Evolutionary conservation across 2,888 invertebrate genomes (phyloP), one percentile per base, ranked within the genome.

Genomic region (Caprella mutica): DNA sequence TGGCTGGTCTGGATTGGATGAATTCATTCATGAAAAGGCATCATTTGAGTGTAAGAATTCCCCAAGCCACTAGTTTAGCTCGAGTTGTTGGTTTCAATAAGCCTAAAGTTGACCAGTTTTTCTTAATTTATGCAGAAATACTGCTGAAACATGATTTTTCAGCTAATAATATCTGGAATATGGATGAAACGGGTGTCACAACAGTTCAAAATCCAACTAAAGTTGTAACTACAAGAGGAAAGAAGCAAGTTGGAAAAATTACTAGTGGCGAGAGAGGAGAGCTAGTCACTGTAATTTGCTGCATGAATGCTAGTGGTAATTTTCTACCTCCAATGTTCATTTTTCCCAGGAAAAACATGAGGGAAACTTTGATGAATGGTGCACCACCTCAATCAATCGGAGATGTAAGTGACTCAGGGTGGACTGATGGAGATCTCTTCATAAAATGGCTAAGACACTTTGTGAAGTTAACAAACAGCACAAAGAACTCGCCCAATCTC

Each of bases 261-360:
- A 73, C 73, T 29, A 72, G 71, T 61, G 73, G 72, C 68, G 68
- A 61, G 67, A 62, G 70, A 26, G 43, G 23, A 43, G 23, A 43
- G 26, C 26, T 43, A 42, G 70, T 74, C 2, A 75, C 74, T 2
- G 56, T 73, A n/a, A 44, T 73, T 50, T 74, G 72, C 68, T 68
- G 71, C 17, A 71, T 74, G 69, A 74, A 68, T 67, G 70, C 71
- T 64, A 67, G 71, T 43, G 71, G 74, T 9, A 51, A 58, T 14
- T 74, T 66, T 64, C 67, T 75, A 27, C 74, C 74, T 5, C 75
- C 74, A 2, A 73, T 76, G 73, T 74, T 75, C 66, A 74, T 76
- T 48, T 76, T 71, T 57, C 73, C 73, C 1, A 55, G 73, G 24
- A 70, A 74, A 63, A 70, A 72, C 56, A 67, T 73, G 71, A 70